Percentiles rank a stretch among this genome's conserved stretches.
Evolutionary conservation across 2,113 vertebrate species (phyloP).

Genomic region (Alethe castanea): DNA sequence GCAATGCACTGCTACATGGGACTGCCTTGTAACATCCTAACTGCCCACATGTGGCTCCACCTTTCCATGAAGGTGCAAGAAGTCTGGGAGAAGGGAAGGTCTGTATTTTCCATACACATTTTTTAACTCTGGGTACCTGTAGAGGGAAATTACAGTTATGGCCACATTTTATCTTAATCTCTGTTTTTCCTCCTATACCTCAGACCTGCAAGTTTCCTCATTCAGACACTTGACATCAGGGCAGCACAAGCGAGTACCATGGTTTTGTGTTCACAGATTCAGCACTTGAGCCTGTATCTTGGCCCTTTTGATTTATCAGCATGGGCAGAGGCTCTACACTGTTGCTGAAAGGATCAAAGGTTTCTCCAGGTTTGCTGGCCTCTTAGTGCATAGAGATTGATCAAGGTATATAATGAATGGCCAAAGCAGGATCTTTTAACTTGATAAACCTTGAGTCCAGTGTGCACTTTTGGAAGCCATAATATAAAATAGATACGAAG

Average conservation of each 20-base stretch:
- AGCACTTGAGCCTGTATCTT: not conserved
- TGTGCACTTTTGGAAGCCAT: not conserved
- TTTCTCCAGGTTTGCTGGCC: not conserved
- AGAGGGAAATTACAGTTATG: not conserved
- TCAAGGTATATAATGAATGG: not conserved
- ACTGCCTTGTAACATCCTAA: not conserved
- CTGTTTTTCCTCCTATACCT: not conserved
- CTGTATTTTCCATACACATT: not conserved
- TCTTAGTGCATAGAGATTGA: not conserved
- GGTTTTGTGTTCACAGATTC: not conserved
- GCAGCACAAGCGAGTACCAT: rapidly evolving
- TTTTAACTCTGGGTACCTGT: not conserved
- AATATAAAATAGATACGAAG: not conserved
- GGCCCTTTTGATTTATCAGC: not conserved
- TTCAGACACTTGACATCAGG: not conserved
- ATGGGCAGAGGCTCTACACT: not conserved
- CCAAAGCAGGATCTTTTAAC: not conserved
- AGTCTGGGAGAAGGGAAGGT: not conserved
- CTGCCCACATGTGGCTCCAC: rapidly evolving
- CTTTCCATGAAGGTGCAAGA: not conserved
- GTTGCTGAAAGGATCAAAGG: not conserved
- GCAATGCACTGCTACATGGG: not conserved
- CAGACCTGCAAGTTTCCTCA: not conserved
- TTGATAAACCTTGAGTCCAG: not conserved
- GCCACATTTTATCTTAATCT: not conserved